Evolutionary conservation across 2,797 vertebrate species (phyloP).

Genomic region (Echeneis naucrates): DNA sequence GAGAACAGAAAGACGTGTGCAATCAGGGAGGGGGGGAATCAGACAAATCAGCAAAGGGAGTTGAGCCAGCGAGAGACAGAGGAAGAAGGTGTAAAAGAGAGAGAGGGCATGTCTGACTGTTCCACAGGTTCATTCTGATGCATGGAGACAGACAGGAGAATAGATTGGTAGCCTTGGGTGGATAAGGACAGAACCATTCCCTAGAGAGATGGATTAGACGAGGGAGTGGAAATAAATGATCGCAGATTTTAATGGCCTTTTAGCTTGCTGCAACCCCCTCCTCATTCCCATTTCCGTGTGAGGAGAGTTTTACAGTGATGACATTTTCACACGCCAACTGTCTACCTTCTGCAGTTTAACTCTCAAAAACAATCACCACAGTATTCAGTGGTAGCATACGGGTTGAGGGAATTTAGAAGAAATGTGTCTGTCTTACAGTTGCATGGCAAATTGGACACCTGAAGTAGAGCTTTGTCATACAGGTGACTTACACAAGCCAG

Average conservation of each 20-base stretch:
- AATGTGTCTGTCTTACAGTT: constrained; percentile 45
- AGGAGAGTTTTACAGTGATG: constrained; percentile 75
- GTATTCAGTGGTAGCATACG: constrained; percentile 2
- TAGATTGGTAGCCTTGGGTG: constrained; percentile 89
- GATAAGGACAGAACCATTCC: constrained; percentile 88
- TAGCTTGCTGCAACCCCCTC: constrained; percentile 78
- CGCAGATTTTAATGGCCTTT: constrained; percentile 88
- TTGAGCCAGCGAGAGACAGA: constrained; percentile 51
- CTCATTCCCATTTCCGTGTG: constrained; percentile 72
- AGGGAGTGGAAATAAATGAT: constrained; percentile 87
- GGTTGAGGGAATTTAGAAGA: constrained; percentile 10
- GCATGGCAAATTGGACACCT: constrained; percentile 30
- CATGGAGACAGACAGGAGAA: constrained; percentile 85
- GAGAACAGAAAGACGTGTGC: constrained; percentile 53
- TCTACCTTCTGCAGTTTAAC: constrained; percentile 65
- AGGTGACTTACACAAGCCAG: constrained; percentile 53
- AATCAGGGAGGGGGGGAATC: constrained; percentile 55
- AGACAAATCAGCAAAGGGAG: constrained; percentile 63
- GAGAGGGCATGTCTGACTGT: constrained; percentile 76
- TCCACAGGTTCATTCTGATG: constrained; percentile 85
- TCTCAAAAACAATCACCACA: constrained; percentile 60
- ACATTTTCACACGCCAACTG: constrained; percentile 79
- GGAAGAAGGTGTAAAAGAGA: constrained; percentile 63
- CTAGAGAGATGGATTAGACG: constrained; percentile 88
- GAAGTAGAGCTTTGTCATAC: constrained; percentile 27